Evolutionary conservation across 2,888 invertebrate genomes (phyloP).

Genomic region (Temnothorax ravouxi): DNA sequence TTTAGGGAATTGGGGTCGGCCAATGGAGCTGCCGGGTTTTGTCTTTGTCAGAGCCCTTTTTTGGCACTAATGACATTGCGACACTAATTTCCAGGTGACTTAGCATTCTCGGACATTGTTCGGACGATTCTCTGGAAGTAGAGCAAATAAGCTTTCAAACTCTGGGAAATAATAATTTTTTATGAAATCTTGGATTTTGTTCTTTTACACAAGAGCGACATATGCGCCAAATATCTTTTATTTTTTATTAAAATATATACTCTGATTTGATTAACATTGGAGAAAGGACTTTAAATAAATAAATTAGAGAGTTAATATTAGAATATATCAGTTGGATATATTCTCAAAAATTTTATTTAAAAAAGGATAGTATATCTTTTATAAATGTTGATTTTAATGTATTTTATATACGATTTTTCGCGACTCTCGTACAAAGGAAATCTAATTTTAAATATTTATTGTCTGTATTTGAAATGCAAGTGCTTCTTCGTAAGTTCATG

Average conservation of each 20-base stretch:
- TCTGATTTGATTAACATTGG: not conserved
- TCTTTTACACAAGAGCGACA: not conserved
- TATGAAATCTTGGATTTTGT: not conserved
- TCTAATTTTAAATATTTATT: not conserved
- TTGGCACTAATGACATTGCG: constrained; percentile 36
- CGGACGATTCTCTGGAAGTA: not conserved
- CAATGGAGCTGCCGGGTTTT: constrained; percentile 27
- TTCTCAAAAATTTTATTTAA: not conserved
- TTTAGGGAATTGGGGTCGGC: constrained; percentile 44
- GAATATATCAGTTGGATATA: not conserved
- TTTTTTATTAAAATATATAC: not conserved
- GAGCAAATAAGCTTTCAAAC: not conserved
- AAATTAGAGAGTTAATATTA: not conserved
- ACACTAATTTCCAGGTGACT: constrained; percentile 51
- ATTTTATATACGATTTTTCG: not conserved
- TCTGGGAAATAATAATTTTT: not conserved
- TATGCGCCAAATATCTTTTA: not conserved
- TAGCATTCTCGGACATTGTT: constrained; percentile 17
- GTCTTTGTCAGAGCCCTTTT: constrained; percentile 58
- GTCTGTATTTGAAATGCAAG: constrained; percentile 2
- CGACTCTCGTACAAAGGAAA: not conserved
- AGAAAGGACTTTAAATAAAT: not conserved
- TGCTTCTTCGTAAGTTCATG: not conserved
- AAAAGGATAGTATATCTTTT: not conserved
- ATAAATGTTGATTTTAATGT: not conserved